These are phyloP conservation scores for Copsychus sechellarum DNA, from an alignment of 2,113 vertebrate species.

Conservation along the genomic window DNA sequence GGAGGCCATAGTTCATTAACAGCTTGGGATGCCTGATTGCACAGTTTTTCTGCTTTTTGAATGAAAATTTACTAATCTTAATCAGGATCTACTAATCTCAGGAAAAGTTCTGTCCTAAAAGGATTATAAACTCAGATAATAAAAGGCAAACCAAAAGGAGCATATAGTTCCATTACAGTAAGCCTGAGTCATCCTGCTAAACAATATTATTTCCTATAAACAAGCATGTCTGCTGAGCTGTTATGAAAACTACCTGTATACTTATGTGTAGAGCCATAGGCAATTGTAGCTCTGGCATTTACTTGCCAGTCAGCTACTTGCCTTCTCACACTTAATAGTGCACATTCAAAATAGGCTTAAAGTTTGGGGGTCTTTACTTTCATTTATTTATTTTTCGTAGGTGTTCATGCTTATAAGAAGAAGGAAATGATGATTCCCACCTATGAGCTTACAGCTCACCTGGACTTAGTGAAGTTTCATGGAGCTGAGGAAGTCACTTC, in stretches of 20 bases:
- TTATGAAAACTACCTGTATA: not conserved
- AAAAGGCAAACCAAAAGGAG: not conserved
- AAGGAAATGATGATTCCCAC: not conserved
- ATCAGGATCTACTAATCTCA: not conserved
- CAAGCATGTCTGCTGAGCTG: not conserved
- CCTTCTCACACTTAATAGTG: not conserved
- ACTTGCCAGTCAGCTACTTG: not conserved
- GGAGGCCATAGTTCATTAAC: not conserved
- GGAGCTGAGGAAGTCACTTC: not conserved
- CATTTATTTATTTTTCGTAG: not conserved
- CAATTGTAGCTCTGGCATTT: not conserved
- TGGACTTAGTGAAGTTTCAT: not conserved
- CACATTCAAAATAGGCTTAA: not conserved
- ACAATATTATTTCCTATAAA: not conserved
- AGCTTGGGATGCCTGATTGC: not conserved
- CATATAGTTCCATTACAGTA: not conserved
- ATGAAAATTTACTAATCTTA: not conserved
- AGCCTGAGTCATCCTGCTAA: not conserved
- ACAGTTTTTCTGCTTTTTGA: not conserved
- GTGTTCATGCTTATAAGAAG: not conserved
- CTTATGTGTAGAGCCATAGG: not conserved
- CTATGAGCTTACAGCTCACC: not conserved
- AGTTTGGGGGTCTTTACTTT: not conserved
- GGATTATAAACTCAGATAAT: not conserved
- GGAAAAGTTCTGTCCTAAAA: not conserved